These are phyloP conservation scores for Drosophila burlai DNA, from an alignment of 1,140 invertebrate genomes.

Conservation along the genomic window DNA sequence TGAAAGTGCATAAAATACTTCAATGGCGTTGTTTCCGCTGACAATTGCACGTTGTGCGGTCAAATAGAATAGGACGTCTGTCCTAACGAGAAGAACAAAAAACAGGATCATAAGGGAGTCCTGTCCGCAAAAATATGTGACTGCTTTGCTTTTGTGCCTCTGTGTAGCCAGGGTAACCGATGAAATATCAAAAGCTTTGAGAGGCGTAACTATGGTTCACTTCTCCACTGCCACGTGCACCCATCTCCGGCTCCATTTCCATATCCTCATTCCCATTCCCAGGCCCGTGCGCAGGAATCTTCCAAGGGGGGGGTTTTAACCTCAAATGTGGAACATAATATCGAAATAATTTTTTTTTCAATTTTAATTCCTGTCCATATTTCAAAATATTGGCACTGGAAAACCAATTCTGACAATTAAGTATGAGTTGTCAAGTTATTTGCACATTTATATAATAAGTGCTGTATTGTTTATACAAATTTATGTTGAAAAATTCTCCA, in stretches of 20 bases:
- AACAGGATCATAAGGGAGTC: constrained; percentile 1
- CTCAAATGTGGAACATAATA: too few species aligned
- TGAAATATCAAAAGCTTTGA: constrained; percentile 28
- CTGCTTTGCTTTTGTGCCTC: neutral
- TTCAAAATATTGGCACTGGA: too few species aligned
- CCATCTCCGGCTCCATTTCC: constrained; percentile 7
- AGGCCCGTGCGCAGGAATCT: too few species aligned
- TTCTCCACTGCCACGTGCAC: constrained; percentile 37
- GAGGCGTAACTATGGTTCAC: constrained; percentile 19
- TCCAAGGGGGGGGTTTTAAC: too few species aligned
- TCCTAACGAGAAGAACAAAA: neutral
- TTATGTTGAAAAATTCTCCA: too few species aligned
- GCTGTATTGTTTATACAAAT: too few species aligned
- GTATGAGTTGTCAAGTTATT: too few species aligned
- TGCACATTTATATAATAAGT: too few species aligned
- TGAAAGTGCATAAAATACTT: constrained; percentile 82
- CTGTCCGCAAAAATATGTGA: constrained; percentile 5
- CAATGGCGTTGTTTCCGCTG: constrained; percentile 51
- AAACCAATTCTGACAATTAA: too few species aligned
- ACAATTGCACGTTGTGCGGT: constrained; percentile 79
- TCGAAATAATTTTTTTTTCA: too few species aligned
- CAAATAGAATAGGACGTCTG: constrained; percentile 51
- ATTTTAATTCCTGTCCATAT: too few species aligned
- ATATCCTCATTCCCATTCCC: constrained; percentile 3
- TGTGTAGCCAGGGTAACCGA: constrained; percentile 34